Evolutionary conservation across 2,888 invertebrate species (phyloP).

Genomic region (Pammene aurita): DNA sequence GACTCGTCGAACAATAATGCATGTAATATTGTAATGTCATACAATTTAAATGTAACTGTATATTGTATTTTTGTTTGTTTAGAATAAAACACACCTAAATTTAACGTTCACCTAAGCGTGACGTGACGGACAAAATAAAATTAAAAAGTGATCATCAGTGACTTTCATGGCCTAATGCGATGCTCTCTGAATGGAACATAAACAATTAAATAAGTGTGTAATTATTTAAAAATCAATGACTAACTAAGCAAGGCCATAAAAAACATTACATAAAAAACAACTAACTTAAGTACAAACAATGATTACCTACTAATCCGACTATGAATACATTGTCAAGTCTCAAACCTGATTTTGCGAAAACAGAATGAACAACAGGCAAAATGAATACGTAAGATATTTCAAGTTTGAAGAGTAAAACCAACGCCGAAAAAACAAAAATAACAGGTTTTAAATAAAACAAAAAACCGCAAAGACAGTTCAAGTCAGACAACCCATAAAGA

Average conservation of each 20-base stretch:
- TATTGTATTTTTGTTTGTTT: too few relatives aligned
- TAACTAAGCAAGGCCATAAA: not conserved
- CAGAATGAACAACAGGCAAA: not conserved
- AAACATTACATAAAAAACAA: not conserved
- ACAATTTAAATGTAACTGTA: not conserved
- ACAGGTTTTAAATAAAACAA: not conserved
- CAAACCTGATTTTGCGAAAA: not conserved
- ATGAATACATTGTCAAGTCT: not conserved
- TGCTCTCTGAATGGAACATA: not conserved
- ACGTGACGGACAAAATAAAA: not conserved
- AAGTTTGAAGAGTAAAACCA: too few relatives aligned
- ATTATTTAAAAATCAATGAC: conserved; percentile 1
- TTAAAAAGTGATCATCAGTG: not conserved
- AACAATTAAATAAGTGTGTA: not conserved
- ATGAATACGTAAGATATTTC: too few relatives aligned
- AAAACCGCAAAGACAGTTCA: not conserved
- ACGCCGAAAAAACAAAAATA: not conserved
- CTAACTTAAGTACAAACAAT: not conserved
- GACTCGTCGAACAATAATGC: conserved; percentile 21
- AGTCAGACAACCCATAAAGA: too few relatives aligned
- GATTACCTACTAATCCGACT: too few relatives aligned
- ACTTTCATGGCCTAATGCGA: not conserved
- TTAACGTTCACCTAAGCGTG: not conserved
- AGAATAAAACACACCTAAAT: not conserved
- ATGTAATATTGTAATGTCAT: not conserved